phyloP scores from a whole-genome alignment of 2,888 invertebrate genomes.

The Sesia apiformis region DNA sequence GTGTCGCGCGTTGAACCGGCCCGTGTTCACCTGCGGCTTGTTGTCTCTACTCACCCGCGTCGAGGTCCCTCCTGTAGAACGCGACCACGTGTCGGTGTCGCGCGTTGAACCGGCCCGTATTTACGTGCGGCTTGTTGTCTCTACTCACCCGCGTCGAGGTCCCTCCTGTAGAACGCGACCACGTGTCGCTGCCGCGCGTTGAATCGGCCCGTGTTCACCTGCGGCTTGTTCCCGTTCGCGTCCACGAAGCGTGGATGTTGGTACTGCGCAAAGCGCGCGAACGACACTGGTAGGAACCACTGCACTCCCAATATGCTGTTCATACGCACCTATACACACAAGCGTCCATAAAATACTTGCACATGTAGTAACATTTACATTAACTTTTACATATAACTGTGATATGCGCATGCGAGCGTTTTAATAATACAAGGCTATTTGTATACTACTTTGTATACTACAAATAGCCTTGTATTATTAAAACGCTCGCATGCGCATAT shows the following conservation, averaged over 20 bases:
- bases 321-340: slow-evolving; percentile 83
- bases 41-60: slow-evolving; percentile 16
- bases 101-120: no score
- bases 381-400: neutral
- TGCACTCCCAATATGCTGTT: slow-evolving; percentile 93
- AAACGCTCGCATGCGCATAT: no score
- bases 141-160: slow-evolving; percentile 79
- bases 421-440: no score
- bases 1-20: slow-evolving; percentile 77
- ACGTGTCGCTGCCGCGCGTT: slow-evolving; percentile 82
- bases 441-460: no score
- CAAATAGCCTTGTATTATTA: no score
- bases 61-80: slow-evolving; percentile 90
- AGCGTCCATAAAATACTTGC: neutral
- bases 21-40: no score
- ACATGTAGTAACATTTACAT: neutral
- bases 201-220: slow-evolving; percentile 83
- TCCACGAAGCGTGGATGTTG: slow-evolving; percentile 79
- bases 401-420: no score
- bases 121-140: neutral
- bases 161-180: slow-evolving; percentile 87
- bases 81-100: slow-evolving; percentile 82
- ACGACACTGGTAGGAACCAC: slow-evolving; percentile 93
- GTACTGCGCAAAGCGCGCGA: slow-evolving; percentile 88
- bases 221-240: slow-evolving; percentile 76